These are phyloP conservation scores for Aromia moschata DNA, from an alignment of 2,888 invertebrate genomes.

Conservation along the genomic window DNA sequence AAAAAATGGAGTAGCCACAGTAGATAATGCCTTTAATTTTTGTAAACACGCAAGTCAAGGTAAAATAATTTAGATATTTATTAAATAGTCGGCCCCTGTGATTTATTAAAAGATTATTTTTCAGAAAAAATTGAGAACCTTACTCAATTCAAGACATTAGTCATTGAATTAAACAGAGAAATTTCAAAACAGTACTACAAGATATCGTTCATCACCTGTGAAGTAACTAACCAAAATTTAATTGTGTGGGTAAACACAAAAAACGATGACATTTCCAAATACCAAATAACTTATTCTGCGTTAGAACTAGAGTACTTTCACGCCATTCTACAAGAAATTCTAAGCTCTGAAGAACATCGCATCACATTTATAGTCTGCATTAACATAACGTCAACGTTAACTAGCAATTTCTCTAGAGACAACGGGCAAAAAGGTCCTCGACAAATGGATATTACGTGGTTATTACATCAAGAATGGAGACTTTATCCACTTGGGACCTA, in stretches of 20 bases:
- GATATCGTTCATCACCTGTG: slow-evolving; percentile 50
- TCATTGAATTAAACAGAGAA: slow-evolving; percentile 51
- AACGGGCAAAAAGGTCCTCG: slow-evolving; percentile 50
- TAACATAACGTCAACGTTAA: slow-evolving; percentile 52
- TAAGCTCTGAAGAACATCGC: slow-evolving; percentile 47
- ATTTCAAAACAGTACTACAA: slow-evolving; percentile 52
- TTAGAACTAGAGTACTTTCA: slow-evolving; percentile 57
- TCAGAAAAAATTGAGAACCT: slow-evolving; percentile 37
- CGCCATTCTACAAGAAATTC: slow-evolving; percentile 52
- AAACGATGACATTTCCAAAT: slow-evolving; percentile 52
- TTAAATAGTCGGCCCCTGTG: too few species aligned
- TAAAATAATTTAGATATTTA: slow-evolving; percentile 24
- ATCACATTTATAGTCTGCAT: slow-evolving; percentile 48
- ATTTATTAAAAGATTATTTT: too few species aligned
- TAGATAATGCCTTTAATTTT: slow-evolving; percentile 45
- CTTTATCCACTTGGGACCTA: slow-evolving; percentile 52
- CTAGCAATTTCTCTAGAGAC: slow-evolving; percentile 44
- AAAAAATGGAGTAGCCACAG: slow-evolving; percentile 46
- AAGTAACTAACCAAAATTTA: slow-evolving; percentile 50
- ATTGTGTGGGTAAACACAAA: slow-evolving; percentile 53
- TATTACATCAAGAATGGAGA: slow-evolving; percentile 50
- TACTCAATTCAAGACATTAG: slow-evolving; percentile 43
- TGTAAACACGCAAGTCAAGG: slow-evolving; percentile 41
- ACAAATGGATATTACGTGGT: slow-evolving; percentile 49
- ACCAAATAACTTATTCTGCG: slow-evolving; percentile 48